Evolutionary conservation across 2,113 vertebrate species (phyloP).

Genomic region (Laticauda colubrina): DNA sequence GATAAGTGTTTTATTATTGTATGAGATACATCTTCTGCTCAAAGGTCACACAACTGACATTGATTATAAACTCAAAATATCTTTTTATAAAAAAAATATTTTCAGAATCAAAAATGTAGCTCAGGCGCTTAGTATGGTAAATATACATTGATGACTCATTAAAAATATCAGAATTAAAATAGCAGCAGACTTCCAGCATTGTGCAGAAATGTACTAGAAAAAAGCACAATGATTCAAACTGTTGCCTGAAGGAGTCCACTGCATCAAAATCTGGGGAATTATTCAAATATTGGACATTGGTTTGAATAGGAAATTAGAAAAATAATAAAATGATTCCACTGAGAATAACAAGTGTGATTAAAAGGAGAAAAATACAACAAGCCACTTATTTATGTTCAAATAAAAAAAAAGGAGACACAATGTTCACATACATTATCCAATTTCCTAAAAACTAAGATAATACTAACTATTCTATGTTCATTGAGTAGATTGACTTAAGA

Average conservation of each 20-base stretch:
- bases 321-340: not conserved
- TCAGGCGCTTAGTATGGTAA: not conserved
- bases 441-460: too few species aligned
- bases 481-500: too few species aligned
- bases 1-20: not conserved
- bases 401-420: not conserved
- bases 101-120: not conserved
- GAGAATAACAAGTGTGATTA: not conserved
- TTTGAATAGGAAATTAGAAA: not conserved
- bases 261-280: not conserved
- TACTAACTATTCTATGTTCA: too few species aligned
- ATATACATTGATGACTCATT: not conserved
- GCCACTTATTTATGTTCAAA: not conserved
- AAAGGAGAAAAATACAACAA: not conserved
- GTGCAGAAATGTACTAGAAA: not conserved
- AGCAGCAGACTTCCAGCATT: not conserved
- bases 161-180: not conserved
- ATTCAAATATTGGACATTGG: not conserved
- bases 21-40: not conserved
- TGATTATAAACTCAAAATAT: not conserved
- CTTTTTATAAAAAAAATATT: not conserved
- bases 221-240: not conserved
- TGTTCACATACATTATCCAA: not conserved
- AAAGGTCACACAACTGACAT: not conserved
- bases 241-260: not conserved